Base-by-base conservation (phyloP, 2,888 invertebrate genomes). In the Plagiodera versicolora region DNA sequence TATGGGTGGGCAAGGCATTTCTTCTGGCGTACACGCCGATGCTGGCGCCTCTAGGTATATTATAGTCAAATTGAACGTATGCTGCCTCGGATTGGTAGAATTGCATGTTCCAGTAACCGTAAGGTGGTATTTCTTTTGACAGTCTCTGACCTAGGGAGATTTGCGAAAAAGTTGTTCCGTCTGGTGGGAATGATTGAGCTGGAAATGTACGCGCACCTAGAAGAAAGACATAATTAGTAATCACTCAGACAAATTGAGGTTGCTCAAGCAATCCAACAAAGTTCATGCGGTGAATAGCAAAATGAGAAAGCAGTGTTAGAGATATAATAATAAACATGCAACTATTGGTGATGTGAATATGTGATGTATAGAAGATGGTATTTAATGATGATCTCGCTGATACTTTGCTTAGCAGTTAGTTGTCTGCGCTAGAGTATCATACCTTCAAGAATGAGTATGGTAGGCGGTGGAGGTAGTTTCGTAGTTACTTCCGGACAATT, bases 81-180 rank as follows among this genome's bases (percentile, higher is more conserved):
- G 94, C 91, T 56, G 95, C 91, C 81, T 95, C 92, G 63, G 93
- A 92, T 81, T 96, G 95, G 82, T 93, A 94, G 82, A 98, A 96
- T 82, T 95, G 95, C 89, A 95, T 93, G 81, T 95, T 95, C 96
- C 96, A 96, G 81, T 96, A 96, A 78, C 95, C 92, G 82, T 95
- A 95, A 67, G 96, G 91, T 75, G 91, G 90, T 77, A 98, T 93
- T 83, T 92, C 90, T 82, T 92, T 90, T 74, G 91, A 90, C 74
- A 94, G 84, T 78, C 91, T 89, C 81, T 94, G 91, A 69, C 95
- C 94, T 76, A 95, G 83, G 70, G 89, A 87, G 75, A 95, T 92
- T 84, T 94, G 94, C 73, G 90, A 90, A 81, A 95, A 95, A 56
- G 94, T 94, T 71, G 94, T 94, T 70, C 94, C 94, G 79, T 95